Evolutionary conservation across 2,888 invertebrate genomes (phyloP), one percentile per base, ranked within the genome.

Genomic region (Agrochola macilenta): DNA sequence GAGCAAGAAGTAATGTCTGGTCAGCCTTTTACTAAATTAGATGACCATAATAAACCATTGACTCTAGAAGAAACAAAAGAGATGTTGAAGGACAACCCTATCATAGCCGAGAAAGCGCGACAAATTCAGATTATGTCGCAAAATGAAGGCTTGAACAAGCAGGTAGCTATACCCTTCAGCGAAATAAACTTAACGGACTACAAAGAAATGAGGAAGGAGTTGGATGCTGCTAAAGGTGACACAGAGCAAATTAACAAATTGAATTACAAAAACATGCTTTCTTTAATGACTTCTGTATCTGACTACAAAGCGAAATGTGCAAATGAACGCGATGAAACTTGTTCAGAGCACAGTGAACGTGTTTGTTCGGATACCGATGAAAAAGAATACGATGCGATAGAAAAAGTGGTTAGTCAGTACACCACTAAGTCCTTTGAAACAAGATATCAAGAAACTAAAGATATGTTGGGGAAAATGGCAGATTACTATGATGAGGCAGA

Each of bases 1-100:
- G 96, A 96, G 79, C 95, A 94, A 81, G 96, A 96, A 85, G 95
- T 96, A 9, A 95, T 96, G 96, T 92, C 94, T 60, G 96, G 96
- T 1, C 96, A 96, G 82, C 96, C 96, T 5, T 96, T 96, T 82
- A 95, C 95, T 11, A 85, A 93, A 72, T 84, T 96, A 63, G 93
- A 92, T 64, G 94, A 95, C 69, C 88, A 91, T n/a, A 92, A 88
- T 46, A 93, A 90, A 74, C 96, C 95, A 14, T 85, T 95, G 23
- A 90, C 92, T 2, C 68, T 70, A 0, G 93, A 95, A 69, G 94
- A 96, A 91, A 92, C 95, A 77, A 95, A 92, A 79, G 89, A 92
- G 71, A 89, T 93, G 86, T 68, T 96, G 5, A 94, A 94, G 86
- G 92, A 92, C 76, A 95, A 92, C 78, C 95, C 95, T 7, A 92